A percentile compares a stretch with the other conserved stretches of the same genome.
These are phyloP conservation scores for Lasaia peninsularis DNA, from an alignment of 1,140 invertebrate genomes.

Conservation along the genomic window DNA sequence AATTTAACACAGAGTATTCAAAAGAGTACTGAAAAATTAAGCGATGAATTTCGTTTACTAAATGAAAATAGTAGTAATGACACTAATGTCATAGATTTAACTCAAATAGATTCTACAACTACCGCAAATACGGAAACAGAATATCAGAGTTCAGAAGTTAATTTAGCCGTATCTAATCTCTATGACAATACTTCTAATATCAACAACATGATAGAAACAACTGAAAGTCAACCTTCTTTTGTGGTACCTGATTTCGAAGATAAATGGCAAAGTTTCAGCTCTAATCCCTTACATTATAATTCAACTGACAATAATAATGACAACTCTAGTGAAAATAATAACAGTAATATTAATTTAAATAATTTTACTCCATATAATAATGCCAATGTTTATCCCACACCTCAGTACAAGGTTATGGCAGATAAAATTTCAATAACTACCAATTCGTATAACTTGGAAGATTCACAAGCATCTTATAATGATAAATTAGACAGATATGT, in stretches of 20 bases:
- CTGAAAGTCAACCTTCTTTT: slow-evolving; percentile 20
- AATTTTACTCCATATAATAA: neutral
- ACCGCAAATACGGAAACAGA: neutral
- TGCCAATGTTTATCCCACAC: slow-evolving; percentile 29
- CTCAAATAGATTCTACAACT: neutral
- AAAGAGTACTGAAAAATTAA: neutral
- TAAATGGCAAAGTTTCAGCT: slow-evolving; percentile 41
- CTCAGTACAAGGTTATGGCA: slow-evolving; percentile 37
- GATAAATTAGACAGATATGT: slow-evolving; percentile 49
- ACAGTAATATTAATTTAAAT: slow-evolving; percentile 1
- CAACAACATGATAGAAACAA: neutral
- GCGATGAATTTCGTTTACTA: neutral
- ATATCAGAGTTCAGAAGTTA: neutral
- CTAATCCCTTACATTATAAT: neutral
- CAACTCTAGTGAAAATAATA: neutral
- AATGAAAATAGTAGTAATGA: neutral
- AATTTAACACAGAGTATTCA: too few relatives aligned
- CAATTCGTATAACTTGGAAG: slow-evolving; percentile 47
- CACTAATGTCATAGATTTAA: neutral
- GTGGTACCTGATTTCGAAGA: slow-evolving; percentile 33
- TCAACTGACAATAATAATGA: slow-evolving; percentile 13
- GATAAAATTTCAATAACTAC: slow-evolving; percentile 51
- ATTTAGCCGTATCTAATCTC: neutral
- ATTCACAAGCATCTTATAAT: slow-evolving; percentile 32
- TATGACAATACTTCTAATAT: neutral